Evolutionary conservation across 2,888 invertebrate species (phyloP).

Genomic region (Dicyrtomina minuta): DNA sequence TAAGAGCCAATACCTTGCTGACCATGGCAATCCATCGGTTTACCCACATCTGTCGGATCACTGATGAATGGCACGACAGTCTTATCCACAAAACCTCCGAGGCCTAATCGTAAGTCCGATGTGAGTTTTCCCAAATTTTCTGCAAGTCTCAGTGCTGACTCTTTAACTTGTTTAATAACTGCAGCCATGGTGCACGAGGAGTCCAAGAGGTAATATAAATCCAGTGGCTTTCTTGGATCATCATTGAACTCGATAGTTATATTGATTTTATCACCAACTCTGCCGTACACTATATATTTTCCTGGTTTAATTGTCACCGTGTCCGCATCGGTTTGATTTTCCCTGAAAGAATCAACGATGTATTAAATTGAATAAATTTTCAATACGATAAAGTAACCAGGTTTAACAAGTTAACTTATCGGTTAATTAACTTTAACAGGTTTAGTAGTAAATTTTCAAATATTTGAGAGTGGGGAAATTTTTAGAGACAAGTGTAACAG

Average conservation of each 20-base stretch:
- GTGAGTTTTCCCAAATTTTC: constrained; percentile 58
- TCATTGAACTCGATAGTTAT: constrained; percentile 36
- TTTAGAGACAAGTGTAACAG: too few relatives aligned
- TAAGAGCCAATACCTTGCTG: too few relatives aligned
- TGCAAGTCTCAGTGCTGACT: constrained; percentile 53
- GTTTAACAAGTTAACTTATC: too few relatives aligned
- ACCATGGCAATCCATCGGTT: constrained; percentile 58
- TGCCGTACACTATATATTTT: too few relatives aligned
- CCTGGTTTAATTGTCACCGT: too few relatives aligned
- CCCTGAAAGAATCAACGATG: too few relatives aligned
- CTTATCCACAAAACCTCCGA: constrained; percentile 60
- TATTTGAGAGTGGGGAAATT: too few relatives aligned
- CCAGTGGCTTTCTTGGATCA: constrained; percentile 38
- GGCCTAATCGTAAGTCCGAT: constrained; percentile 59
- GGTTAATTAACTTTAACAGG: too few relatives aligned
- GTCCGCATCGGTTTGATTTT: too few relatives aligned
- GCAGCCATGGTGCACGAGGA: constrained; percentile 41
- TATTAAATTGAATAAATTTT: too few relatives aligned
- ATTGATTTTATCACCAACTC: constrained; percentile 37
- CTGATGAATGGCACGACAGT: constrained; percentile 60
- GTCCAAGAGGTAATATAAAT: constrained; percentile 47
- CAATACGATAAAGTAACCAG: too few relatives aligned
- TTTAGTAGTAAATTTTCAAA: too few relatives aligned
- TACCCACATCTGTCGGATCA: constrained; percentile 58
- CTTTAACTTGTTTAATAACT: constrained; percentile 58